phyloP scores from a whole-genome alignment of 2,113 vertebrate genomes.

The Tichodroma muraria region DNA sequence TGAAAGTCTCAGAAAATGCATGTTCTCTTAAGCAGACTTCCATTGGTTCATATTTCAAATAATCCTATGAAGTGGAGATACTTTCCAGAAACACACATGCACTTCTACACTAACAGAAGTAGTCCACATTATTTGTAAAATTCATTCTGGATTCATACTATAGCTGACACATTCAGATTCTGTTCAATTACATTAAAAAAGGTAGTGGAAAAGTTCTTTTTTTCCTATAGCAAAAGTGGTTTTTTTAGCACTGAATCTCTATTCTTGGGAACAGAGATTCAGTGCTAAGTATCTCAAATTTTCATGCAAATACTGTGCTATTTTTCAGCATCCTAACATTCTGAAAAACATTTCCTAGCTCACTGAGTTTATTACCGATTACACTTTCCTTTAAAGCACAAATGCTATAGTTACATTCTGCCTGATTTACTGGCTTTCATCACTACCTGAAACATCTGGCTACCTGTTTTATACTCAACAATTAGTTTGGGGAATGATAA shows the following conservation, averaged over 20 bases:
- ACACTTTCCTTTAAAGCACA: background rate
- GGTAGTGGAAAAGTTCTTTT: background rate
- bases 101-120: background rate
- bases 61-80: background rate
- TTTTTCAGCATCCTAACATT: background rate
- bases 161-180: background rate
- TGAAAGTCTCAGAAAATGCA: background rate
- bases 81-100: background rate
- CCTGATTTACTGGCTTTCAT: background rate
- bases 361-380: background rate
- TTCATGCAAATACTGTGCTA: background rate
- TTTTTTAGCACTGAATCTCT: no score
- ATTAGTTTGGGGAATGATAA: background rate
- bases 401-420: background rate
- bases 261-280: background rate
- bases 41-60: background rate
- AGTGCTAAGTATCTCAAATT: background rate
- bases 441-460: background rate
- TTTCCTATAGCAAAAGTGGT: no score
- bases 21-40: background rate
- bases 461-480: background rate
- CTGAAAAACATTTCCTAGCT: background rate
- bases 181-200: background rate
- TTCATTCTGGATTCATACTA: background rate
- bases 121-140: background rate